Evolutionary conservation across 2,888 invertebrate species (phyloP), one percentile per base, ranked within the genome.

Genomic region (Villa cingulata): DNA sequence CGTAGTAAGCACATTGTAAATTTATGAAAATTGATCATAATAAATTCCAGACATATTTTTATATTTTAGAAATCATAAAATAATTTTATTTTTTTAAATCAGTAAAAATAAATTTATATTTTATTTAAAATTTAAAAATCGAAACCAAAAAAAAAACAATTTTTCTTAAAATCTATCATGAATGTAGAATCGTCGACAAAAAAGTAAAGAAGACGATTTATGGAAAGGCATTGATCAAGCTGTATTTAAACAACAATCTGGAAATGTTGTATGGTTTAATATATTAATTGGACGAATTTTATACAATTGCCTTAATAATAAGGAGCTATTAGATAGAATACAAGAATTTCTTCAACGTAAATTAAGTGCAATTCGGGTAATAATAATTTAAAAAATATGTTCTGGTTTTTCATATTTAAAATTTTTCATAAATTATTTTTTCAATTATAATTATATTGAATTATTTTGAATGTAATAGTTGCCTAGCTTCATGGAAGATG

Each of bases 401-500:
- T n/a, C n/a, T n/a, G n/a, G n/a, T n/a, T n/a, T n/a, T n/a, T n/a
- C n/a, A n/a, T n/a, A n/a, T n/a, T n/a, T n/a, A n/a, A n/a, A n/a
- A n/a, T n/a, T n/a, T n/a, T n/a, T n/a, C n/a, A n/a, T n/a, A n/a
- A n/a, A n/a, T n/a, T n/a, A n/a, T n/a, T n/a, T n/a, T n/a, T n/a
- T n/a, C n/a, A n/a, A n/a, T n/a, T n/a, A n/a, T n/a, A n/a, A n/a
- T n/a, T n/a, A n/a, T n/a, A n/a, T n/a, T n/a, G n/a, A n/a, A n/a
- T n/a, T n/a, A n/a, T n/a, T n/a, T n/a, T n/a, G n/a, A n/a, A n/a
- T n/a, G n/a, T 43, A 47, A n/a, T 47, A 78, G 72, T 70, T 86
- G 44, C 90, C 90, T 6, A 81, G 83, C 59, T 88, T 89, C 59
- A 84, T 91, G 70, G 86, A 89, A 60, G 82, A 83, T 56, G 72